Evolutionary conservation across 2,113 vertebrate genomes (phyloP), one percentile per base, ranked within the genome.

Genomic region (Coturnix japonica): DNA sequence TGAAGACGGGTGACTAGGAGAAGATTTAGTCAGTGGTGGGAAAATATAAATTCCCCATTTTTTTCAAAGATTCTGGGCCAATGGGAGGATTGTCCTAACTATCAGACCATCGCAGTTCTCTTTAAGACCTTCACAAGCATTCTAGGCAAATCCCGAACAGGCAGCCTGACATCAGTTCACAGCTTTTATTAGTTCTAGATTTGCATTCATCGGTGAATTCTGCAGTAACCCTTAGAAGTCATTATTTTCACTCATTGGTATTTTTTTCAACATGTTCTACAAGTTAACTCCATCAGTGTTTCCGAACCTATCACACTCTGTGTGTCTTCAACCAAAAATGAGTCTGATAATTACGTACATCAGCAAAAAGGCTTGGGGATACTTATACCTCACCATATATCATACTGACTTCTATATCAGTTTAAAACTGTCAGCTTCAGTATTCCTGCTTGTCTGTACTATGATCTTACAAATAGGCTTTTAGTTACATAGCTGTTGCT

Each of bases 141-240:
- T 26, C 4, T 4, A 44, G 46, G 14, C 6, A 7, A 30, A 39
- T 18, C 9, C 15, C 18, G 71, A 67, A 25, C 5, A 71, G 47
- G 16, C 14, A 76, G 21, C 22, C 20, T 60, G 25, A 28, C 2
- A 21, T 57, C 22, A 60, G 2, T 31, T 11, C 33, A 81, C 10
- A 46, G 15, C 16, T 79, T 56, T 56, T 25, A 28, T 13, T 28
- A 1, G 0, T 33, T 88, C 49, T 69, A 47, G 35, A 30, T 53
- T 47, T 72, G 8, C 1, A 3, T 9, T 2, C 16, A 15, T 25
- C 31, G 54, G 1, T 26, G 31, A 30, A 6, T 60, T 77, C 5
- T 77, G 1, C 21, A 0, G 0, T 56, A 56, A 51, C 21, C 12
- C 7, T 85, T 46, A 41, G 54, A 82, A 39, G 0, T 0, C 13